Evolutionary conservation across 2,797 vertebrate species (phyloP).

Genomic region (Periophthalmus magnuspinnatus): DNA sequence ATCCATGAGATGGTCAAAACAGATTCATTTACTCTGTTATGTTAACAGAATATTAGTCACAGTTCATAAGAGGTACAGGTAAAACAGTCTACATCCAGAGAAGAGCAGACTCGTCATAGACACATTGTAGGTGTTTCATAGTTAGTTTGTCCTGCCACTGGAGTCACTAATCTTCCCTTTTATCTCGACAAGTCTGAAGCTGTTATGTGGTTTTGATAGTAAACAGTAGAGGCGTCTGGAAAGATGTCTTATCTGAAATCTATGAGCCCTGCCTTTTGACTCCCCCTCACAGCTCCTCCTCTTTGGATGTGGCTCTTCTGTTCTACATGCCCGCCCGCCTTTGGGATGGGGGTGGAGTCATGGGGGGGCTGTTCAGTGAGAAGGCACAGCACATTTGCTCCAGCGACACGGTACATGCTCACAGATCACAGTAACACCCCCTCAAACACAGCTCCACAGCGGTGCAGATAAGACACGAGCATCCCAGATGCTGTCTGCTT

Average conservation of each 20-base stretch:
- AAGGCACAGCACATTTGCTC: conserved; percentile 69
- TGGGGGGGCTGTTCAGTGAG: conserved; percentile 64
- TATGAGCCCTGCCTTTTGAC: conserved; percentile 63
- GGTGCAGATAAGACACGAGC: conserved; percentile 65
- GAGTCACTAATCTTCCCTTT: conserved; percentile 70
- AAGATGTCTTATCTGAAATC: conserved; percentile 74
- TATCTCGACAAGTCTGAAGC: conserved; percentile 75
- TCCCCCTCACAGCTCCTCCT: conserved; percentile 44
- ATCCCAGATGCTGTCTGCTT: conserved; percentile 62
- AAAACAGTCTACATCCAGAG: conserved; percentile 40
- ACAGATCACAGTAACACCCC: conserved; percentile 75
- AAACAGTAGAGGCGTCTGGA: conserved; percentile 75
- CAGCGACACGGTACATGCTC: conserved; percentile 72
- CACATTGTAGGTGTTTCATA: conserved; percentile 60
- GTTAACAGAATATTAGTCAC: conserved; percentile 50
- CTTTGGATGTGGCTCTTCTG: conserved; percentile 55
- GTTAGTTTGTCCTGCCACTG: conserved; percentile 57
- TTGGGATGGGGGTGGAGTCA: conserved; percentile 60
- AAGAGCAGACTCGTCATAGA: conserved; percentile 43
- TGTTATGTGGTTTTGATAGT: conserved; percentile 76
- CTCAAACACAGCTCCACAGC: conserved; percentile 70
- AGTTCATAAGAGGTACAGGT: conserved; percentile 39
- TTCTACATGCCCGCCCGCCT: conserved; percentile 53
- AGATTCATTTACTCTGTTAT: conserved; percentile 34
- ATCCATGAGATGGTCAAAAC: conserved; percentile 29